Evolutionary conservation across 2,797 vertebrate genomes (phyloP).

Genomic region (Hippocampus kuda): DNA sequence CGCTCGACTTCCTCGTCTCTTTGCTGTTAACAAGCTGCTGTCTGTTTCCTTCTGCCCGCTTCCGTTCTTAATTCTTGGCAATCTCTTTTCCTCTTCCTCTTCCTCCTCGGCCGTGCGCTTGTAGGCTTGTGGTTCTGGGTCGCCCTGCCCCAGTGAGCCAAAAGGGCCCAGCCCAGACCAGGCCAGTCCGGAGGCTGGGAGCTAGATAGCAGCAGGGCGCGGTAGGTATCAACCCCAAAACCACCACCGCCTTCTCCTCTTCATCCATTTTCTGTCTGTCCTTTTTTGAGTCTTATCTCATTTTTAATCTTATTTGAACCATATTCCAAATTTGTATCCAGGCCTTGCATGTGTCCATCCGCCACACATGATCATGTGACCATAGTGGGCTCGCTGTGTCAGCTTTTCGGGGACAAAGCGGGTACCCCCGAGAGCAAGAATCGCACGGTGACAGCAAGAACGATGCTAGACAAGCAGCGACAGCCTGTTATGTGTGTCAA

Average conservation of each 20-base stretch:
- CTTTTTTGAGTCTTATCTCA: background rate
- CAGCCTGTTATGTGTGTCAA: background rate
- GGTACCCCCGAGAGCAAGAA: background rate
- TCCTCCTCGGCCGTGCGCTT: conserved; percentile 42
- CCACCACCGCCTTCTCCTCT: conserved; percentile 55
- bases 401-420: background rate
- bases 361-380: background rate
- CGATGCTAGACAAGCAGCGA: background rate
- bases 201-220: conserved; percentile 96
- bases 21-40: background rate
- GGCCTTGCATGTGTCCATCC: background rate
- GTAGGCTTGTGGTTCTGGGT: conserved; percentile 92
- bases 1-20: conserved; percentile 6
- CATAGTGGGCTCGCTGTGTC: background rate
- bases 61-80: conserved; percentile 18
- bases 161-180: conserved; percentile 87
- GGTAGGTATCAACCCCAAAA: conserved; percentile 83
- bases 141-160: conserved; percentile 90
- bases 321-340: background rate
- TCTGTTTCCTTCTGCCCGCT: conserved; percentile 19
- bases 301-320: background rate
- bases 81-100: conserved; percentile 8
- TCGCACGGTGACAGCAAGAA: background rate
- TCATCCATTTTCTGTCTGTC: conserved; percentile 28
- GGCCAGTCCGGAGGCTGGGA: conserved; percentile 96